Base-by-base conservation (phyloP, 2,113 vertebrate species). In the Semnornis frantzii region DNA sequence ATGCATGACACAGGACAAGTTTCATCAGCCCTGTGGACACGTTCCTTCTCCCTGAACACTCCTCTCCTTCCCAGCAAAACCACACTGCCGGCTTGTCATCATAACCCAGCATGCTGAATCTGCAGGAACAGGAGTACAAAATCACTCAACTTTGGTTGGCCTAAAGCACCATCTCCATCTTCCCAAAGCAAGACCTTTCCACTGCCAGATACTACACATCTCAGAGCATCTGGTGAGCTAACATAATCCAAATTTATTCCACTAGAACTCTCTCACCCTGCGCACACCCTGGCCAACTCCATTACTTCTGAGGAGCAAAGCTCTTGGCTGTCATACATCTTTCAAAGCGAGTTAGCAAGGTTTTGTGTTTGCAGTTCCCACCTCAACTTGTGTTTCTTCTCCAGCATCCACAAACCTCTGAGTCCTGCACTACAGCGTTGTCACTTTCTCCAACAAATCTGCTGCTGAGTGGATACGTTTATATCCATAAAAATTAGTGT, bases 401-500 rank as follows among this genome's bases (percentile, higher is more conserved):
- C 85, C 78, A 78, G 92, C 64, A 93, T 50, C 69, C 12, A 1
- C 14, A 48, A 87, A 92, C 74, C 75, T 84, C 60, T 0, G 4
- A 87, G 33, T 31, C 82, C 75, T 10, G 65, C 7, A 2, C 95
- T 44, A 59, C 82, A 71, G 95, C 85, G 48, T 73, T 81, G 76
- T 87, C 90, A 65, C 34, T 85, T 42, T 82, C 87, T 90, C 91
- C 92, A 46, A 28, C 65, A 59, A 91, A 93, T 21, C 65, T 87
- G 89, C 72, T 77, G 73, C 87, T 82, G 73, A 81, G 80, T 9
- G 5, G 46, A 71, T 95, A 90, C 91, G 81, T 95, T 89, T 87
- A 80, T 96, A 77, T 76, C 93, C 27, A 1, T 95, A 96, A 97
- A 96, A 97, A 96, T 97, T 87, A 91, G 94, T 94, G 94, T 93